phyloP scores from a whole-genome alignment of 2,888 invertebrate species.

The Himalopsyche japonica region DNA sequence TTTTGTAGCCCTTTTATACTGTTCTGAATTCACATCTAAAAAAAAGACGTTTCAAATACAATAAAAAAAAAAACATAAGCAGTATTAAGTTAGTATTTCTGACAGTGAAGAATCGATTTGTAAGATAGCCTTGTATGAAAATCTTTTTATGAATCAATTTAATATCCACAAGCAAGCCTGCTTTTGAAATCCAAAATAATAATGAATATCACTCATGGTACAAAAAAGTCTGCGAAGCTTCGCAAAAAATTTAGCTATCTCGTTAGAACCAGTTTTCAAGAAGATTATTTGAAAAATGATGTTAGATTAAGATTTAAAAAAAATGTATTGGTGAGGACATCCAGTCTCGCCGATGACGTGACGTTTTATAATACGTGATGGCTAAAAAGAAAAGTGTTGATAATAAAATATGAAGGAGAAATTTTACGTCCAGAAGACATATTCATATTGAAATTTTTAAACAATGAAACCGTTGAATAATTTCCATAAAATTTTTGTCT shows the following conservation, averaged over 20 bases:
- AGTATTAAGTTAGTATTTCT: too few relatives aligned
- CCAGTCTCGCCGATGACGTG: not conserved
- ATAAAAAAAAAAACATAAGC: too few relatives aligned
- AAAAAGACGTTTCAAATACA: too few relatives aligned
- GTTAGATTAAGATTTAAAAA: not conserved
- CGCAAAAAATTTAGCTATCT: not conserved
- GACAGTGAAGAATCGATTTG: too few relatives aligned
- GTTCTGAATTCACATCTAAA: too few relatives aligned
- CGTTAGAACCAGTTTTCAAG: not conserved
- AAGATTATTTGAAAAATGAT: not conserved
- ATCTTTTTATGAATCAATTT: not conserved
- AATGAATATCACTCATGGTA: not conserved
- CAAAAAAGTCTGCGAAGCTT: not conserved
- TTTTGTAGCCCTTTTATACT: too few relatives aligned
- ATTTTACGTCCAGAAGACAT: too few relatives aligned
- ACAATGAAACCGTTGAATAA: too few relatives aligned
- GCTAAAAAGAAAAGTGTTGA: not conserved
- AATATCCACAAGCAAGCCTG: not conserved
- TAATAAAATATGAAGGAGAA: too few relatives aligned
- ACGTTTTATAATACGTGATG: not conserved
- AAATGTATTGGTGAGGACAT: not conserved
- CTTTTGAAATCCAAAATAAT: not conserved
- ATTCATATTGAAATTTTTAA: too few relatives aligned
- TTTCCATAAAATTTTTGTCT: too few relatives aligned
- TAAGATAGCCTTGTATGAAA: too few relatives aligned